phyloP scores from a whole-genome alignment of 2,888 invertebrate species.

The Drosophila limbata region DNA sequence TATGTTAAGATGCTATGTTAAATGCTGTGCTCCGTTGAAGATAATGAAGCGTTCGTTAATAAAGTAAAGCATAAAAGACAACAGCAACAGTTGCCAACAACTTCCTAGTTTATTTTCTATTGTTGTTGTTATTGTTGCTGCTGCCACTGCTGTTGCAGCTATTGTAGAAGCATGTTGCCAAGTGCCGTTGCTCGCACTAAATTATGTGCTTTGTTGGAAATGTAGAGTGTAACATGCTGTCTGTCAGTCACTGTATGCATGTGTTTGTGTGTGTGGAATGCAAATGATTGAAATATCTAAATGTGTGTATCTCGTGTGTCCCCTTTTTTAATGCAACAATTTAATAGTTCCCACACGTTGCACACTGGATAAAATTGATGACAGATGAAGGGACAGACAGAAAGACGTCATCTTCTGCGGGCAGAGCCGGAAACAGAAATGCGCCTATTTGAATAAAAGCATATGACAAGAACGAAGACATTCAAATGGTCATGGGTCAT shows the following conservation, averaged over 20 bases:
- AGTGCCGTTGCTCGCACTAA: conserved; percentile 70
- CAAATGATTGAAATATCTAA: conserved; percentile 68
- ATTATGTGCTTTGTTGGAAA: conserved; percentile 57
- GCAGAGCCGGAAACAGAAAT: conserved; percentile 27
- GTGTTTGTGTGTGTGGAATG: conserved; percentile 50
- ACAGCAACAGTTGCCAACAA: conserved; percentile 49
- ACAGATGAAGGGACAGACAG: conserved; percentile 17
- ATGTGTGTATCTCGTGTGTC: conserved; percentile 40
- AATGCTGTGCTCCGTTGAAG: conserved; percentile 32
- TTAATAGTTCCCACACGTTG: conserved; percentile 72
- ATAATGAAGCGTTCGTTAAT: conserved; percentile 45
- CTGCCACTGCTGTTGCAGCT: conserved; percentile 24
- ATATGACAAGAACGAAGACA: conserved; percentile 12
- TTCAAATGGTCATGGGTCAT: conserved; percentile 16
- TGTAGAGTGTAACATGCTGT: conserved; percentile 39
- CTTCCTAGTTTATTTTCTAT: conserved; percentile 45
- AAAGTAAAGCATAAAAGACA: conserved; percentile 46
- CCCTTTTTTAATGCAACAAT: conserved; percentile 70
- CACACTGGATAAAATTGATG: conserved; percentile 40
- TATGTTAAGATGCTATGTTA: conserved; percentile 41
- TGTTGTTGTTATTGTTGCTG: conserved; percentile 38
- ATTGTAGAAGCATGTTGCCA: conserved; percentile 52
- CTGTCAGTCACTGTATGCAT: conserved; percentile 1
- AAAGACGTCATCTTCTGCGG: conserved; percentile 6
- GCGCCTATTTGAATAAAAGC: conserved; percentile 58